Conservation (phyloP, 53 echinoderm and acorn worm genomes). For the Glandiceps talaboti region DNA sequence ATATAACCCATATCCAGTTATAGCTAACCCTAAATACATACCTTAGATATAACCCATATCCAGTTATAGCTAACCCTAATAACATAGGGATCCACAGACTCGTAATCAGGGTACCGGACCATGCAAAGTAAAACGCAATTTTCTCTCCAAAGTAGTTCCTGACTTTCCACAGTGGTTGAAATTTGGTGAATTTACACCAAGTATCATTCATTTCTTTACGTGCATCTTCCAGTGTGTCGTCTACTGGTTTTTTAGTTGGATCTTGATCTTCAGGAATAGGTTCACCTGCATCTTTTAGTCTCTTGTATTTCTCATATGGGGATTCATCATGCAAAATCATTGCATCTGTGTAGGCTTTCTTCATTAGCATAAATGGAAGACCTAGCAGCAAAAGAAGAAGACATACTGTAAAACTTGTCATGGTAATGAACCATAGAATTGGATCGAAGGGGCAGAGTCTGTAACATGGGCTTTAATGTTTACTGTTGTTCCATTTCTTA, state of each 20-base stretch:
- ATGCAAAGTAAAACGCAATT: constrained; percentile 95
- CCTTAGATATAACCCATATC: constrained; percentile 77
- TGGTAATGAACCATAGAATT: no score
- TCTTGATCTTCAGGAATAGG: neutral
- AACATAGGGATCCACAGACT: constrained; percentile 80
- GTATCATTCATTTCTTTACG: constrained; percentile 65
- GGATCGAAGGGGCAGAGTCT: no score
- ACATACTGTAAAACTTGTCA: no score
- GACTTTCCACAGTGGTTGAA: constrained; percentile 94
- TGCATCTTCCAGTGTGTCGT: neutral
- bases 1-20: no score
- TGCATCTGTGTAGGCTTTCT: constrained; percentile 57
- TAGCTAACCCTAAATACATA: constrained; percentile 20
- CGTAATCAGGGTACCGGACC: constrained; percentile 78
- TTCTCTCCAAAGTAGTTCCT: constrained; percentile 97
- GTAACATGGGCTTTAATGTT: no score
- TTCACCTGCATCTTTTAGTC: neutral
- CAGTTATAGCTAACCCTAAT: constrained; percentile 76
- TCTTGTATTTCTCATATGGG: constrained; percentile 26
- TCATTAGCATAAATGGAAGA: constrained; percentile 81
- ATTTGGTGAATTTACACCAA: constrained; percentile 58
- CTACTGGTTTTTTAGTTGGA: neutral
- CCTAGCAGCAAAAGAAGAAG: constrained; percentile 38
- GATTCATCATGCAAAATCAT: constrained; percentile 90
- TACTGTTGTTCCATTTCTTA: no score